These are phyloP conservation scores for Burhinus oedicnemus DNA, from an alignment of 2,113 vertebrate genomes.

Conservation along the genomic window DNA sequence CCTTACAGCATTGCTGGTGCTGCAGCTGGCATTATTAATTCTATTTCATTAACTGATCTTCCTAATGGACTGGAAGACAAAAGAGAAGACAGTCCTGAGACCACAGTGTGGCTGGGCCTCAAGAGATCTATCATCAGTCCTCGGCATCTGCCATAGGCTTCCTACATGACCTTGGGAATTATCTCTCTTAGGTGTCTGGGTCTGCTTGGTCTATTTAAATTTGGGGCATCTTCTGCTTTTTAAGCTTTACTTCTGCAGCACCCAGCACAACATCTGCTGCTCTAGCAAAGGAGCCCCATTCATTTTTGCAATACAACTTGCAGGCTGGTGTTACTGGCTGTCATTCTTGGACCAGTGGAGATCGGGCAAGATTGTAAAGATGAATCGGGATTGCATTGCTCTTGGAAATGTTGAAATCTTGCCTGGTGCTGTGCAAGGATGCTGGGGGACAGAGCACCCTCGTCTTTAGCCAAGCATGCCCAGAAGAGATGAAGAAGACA, in stretches of 20 bases:
- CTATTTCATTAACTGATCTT: conserved; percentile 53
- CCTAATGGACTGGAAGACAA: conserved; percentile 52
- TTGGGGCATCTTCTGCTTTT: conserved; percentile 24
- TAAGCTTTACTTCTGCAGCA: conserved; percentile 2
- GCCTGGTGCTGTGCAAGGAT: neutral
- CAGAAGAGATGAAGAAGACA: neutral
- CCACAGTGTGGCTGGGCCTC: neutral
- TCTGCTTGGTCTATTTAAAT: conserved; percentile 38
- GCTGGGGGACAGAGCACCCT: neutral
- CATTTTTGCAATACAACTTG: neutral
- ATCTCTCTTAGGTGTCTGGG: neutral
- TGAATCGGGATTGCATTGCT: neutral
- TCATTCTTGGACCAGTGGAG: neutral
- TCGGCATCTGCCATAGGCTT: rapidly evolving
- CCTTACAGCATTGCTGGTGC: conserved; percentile 23
- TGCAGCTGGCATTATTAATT: conserved; percentile 59
- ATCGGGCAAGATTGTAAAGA: neutral
- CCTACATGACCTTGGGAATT: neutral
- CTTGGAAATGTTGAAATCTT: neutral
- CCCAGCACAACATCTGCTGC: neutral
- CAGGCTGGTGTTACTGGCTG: neutral
- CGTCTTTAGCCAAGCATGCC: neutral
- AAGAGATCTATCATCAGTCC: neutral
- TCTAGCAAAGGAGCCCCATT: neutral
- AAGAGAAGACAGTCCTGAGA: conserved; percentile 16